phyloP scores from a whole-genome alignment of 1,140 invertebrate species.

The Sarcophaga peregrina region DNA sequence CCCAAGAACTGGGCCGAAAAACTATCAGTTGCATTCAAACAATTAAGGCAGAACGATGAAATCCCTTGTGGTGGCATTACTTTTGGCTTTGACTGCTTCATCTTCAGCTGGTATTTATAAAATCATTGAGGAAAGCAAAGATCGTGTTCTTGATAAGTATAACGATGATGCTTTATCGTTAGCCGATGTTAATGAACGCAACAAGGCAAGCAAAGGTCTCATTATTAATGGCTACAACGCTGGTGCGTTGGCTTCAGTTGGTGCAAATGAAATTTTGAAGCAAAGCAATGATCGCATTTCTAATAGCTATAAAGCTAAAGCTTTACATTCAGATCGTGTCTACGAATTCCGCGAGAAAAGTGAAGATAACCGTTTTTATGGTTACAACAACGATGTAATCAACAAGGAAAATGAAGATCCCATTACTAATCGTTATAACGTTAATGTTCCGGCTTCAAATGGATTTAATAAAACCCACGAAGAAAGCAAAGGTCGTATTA shows the following conservation, averaged over 20 bases:
- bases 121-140: too few species aligned
- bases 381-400: too few species aligned
- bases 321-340: too few species aligned
- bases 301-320: slow-evolving; percentile 23
- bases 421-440: slow-evolving; percentile 59
- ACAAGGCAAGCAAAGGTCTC: slow-evolving; percentile 28
- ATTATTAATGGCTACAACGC: slow-evolving; percentile 62
- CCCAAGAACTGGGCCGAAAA: not conserved
- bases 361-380: too few species aligned
- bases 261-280: too few species aligned
- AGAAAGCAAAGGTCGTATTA: slow-evolving; percentile 59
- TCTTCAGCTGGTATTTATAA: not conserved
- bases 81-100: slow-evolving; percentile 36
- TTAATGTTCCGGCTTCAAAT: slow-evolving; percentile 36
- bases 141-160: too few species aligned
- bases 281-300: slow-evolving; percentile 42
- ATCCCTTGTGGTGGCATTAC: slow-evolving; percentile 34
- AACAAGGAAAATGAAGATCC: slow-evolving; percentile 2
- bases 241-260: not conserved
- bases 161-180: too few species aligned
- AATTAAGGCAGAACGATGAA: slow-evolving; percentile 36
- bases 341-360: too few species aligned
- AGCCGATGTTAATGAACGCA: too few species aligned
- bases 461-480: not conserved
- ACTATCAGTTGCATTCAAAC: slow-evolving; percentile 13